Percentiles rank a stretch among this genome's conserved stretches.
Conservation (phyloP, 2,888 invertebrate species). For the Cheiracanthium punctorium region DNA sequence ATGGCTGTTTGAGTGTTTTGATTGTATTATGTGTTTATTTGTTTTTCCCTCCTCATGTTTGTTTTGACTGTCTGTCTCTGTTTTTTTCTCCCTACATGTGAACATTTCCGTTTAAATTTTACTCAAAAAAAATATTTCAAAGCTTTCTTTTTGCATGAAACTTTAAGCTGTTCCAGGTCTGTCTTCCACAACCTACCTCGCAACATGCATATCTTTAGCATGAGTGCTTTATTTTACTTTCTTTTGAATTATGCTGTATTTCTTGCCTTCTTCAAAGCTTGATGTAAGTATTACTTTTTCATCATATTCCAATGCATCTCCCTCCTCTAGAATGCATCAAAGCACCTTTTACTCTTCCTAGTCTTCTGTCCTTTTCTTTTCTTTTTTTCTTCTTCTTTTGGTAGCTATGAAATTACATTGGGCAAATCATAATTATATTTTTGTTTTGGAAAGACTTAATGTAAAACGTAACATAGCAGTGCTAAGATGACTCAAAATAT, state of each 20-base stretch:
- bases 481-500: no score
- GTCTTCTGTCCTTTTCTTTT: no score
- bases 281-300: slow-evolving; percentile 47
- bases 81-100: slow-evolving; percentile 21
- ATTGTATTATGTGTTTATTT: neutral
- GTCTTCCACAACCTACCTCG: slow-evolving; percentile 68
- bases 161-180: slow-evolving; percentile 67
- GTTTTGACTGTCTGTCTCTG: neutral
- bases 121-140: slow-evolving; percentile 37
- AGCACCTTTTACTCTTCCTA: no score
- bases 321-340: no score
- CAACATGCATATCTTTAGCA: slow-evolving; percentile 54
- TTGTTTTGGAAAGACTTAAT: no score
- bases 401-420: no score
- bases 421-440: no score
- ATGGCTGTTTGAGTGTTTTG: neutral
- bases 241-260: slow-evolving; percentile 25
- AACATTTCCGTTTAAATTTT: slow-evolving; percentile 2
- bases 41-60: neutral
- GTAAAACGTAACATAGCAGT: no score
- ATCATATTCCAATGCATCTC: no score
- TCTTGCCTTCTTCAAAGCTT: slow-evolving; percentile 17
- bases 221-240: slow-evolving; percentile 43
- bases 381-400: no score
- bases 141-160: slow-evolving; percentile 57